Conservation (phyloP, 2,888 invertebrate genomes). For the Leptura quadrifasciata region DNA sequence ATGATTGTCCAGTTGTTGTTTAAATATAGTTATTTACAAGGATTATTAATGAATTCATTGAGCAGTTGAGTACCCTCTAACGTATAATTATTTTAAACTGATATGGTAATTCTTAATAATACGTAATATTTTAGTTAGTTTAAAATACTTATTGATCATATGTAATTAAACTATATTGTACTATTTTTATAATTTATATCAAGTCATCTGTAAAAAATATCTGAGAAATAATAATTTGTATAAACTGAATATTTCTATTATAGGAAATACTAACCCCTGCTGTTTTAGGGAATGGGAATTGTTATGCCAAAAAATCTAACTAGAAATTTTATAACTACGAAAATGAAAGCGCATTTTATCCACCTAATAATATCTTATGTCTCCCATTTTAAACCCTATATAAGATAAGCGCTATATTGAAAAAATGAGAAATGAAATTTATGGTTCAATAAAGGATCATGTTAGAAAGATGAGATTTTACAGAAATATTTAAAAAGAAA, state of each 20-base stretch:
- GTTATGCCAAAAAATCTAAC: no score
- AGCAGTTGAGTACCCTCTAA: background rate
- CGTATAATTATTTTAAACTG: background rate
- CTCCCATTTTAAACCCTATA: no score
- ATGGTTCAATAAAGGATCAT: no score
- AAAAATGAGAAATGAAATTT: no score
- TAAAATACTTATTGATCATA: background rate
- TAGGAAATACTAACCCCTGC: background rate
- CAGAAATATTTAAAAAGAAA: no score
- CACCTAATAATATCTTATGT: no score
- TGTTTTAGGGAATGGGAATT: no score
- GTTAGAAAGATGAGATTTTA: no score
- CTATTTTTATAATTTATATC: background rate
- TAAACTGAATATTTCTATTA: background rate
- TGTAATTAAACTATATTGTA: background rate
- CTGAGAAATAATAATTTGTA: background rate
- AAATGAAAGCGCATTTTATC: no score
- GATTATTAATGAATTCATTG: conserved; percentile 10
- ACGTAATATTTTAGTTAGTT: background rate
- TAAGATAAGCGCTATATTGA: no score
- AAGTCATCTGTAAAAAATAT: background rate
- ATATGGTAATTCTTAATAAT: background rate
- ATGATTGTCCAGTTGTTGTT: conserved; percentile 5
- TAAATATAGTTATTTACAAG: conserved; percentile 11
- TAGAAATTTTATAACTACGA: no score